Evolutionary conservation across 2,113 vertebrate species (phyloP), one percentile per base, ranked within the genome.

Genomic region (Anhinga rufa): DNA sequence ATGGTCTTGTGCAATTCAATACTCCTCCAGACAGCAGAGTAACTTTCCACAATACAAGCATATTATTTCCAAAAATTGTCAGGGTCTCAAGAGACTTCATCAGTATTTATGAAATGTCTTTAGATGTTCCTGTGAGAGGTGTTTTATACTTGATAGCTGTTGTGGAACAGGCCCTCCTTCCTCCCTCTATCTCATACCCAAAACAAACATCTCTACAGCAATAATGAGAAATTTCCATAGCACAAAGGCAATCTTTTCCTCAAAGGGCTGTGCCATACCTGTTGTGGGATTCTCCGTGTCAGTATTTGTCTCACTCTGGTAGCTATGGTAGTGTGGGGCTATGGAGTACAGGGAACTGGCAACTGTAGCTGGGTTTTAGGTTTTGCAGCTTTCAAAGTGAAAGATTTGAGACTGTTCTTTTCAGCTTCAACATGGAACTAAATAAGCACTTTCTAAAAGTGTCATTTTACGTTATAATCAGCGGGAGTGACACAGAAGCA

Each of bases 21-120:
- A 93, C 82, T 88, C 84, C 78, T 88, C 78, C 62, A 93, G 93
- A 66, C 21, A 87, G 49, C 49, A 88, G 52, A 82, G 44, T 65
- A 72, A 88, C 93, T 95, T 93, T 80, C 70, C 49, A 65, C 46
- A 82, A 46, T 46, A 46, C 31, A 82, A 90, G 49, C 70, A 8
- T 61, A 51, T 78, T 87, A 72, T 93, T 95, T 82, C 71, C 0
- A 0, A 87, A 94, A 95, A 80, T 88, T 82, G 36, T 80, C 44
- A 25, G 32, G 16, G 62, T 92, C 95, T 91, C 48, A 0, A 66
- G 90, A 87, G 87, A 85, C 66, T 96, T 80, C 74, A 87, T 79
- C 62, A 26, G 36, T 91, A 82, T 87, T 93, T 91, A 90, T 69
- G 74, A 88, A 93, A 85, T 57, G 28, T 88, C 82, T 90, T 79